Percentiles rank a stretch among this genome's conserved stretches.
Evolutionary conservation across 1,140 invertebrate genomes (phyloP).

Genomic region (Camponotus floridanus): DNA sequence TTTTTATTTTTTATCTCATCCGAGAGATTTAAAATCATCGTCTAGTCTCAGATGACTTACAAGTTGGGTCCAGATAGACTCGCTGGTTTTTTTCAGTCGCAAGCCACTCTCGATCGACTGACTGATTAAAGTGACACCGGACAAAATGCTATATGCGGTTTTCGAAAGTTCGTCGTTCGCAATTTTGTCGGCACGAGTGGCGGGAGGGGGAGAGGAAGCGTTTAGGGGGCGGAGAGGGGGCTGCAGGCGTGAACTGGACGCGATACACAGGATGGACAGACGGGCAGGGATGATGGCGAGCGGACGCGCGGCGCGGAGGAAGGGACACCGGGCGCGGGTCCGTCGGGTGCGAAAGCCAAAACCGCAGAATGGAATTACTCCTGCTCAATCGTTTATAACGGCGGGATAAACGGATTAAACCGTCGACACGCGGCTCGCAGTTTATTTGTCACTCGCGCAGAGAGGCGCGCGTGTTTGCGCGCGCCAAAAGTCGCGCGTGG

Average conservation of each 20-base stretch:
- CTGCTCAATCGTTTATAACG: conserved; percentile 82
- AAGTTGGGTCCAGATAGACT: background rate
- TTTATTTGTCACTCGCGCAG: conserved; percentile 79
- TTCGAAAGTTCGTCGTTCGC: conserved; percentile 69
- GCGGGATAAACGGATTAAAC: conserved; percentile 82
- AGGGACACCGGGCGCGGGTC: conserved; percentile 51
- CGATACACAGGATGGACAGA: conserved; percentile 3
- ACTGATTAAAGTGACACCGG: conserved; percentile 43
- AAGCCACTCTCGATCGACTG: background rate
- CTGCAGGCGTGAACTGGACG: conserved; percentile 62
- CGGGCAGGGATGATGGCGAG: conserved; percentile 6
- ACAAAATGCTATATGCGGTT: conserved; percentile 80
- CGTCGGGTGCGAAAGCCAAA: conserved; percentile 79
- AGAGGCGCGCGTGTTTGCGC: conserved; percentile 64
- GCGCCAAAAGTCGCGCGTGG: conserved; percentile 63
- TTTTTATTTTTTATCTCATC: no score
- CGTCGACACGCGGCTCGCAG: conserved; percentile 78
- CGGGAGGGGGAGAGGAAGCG: background rate
- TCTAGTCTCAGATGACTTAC: background rate
- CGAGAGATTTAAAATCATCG: background rate
- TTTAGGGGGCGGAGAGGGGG: conserved; percentile 16
- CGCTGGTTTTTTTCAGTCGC: background rate
- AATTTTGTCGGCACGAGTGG: conserved; percentile 63
- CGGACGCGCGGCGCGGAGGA: conserved; percentile 26
- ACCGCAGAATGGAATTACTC: conserved; percentile 83